Conservation (phyloP, 2,888 invertebrate genomes). For the Choristoneura rosaceana region DNA sequence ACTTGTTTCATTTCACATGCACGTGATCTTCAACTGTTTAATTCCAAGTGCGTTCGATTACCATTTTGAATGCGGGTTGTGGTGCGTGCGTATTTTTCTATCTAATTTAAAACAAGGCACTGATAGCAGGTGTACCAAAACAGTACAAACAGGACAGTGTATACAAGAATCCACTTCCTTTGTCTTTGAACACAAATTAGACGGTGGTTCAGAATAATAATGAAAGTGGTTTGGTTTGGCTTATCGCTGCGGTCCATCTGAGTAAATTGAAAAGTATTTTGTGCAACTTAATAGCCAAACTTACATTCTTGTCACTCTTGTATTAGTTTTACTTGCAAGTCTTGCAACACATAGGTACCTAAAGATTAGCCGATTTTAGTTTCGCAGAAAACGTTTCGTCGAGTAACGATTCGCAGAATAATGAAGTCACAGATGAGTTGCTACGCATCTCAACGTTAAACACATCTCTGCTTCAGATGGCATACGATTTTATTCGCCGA, state of each 20-base stretch:
- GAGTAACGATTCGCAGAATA: no score
- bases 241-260: conserved; percentile 50
- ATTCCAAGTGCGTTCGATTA: neutral
- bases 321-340: no score
- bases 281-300: neutral
- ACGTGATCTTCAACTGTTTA: conserved; percentile 1
- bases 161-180: conserved; percentile 73
- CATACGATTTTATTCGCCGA: no score
- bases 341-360: no score
- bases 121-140: conserved; percentile 55
- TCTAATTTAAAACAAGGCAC: conserved; percentile 1
- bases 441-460: no score
- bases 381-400: no score
- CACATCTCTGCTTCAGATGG: no score
- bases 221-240: conserved; percentile 52
- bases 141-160: conserved; percentile 65
- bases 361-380: no score
- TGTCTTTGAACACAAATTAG: conserved; percentile 76
- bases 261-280: conserved; percentile 12
- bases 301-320: neutral
- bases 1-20: neutral
- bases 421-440: no score
- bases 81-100: conserved; percentile 10
- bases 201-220: conserved; percentile 73
- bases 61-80: conserved; percentile 14